A percentile compares a stretch with the other conserved stretches of the same genome.
These are phyloP conservation scores for Nemotelus nigrinus DNA, from an alignment of 2,888 invertebrate genomes.

Conservation along the genomic window DNA sequence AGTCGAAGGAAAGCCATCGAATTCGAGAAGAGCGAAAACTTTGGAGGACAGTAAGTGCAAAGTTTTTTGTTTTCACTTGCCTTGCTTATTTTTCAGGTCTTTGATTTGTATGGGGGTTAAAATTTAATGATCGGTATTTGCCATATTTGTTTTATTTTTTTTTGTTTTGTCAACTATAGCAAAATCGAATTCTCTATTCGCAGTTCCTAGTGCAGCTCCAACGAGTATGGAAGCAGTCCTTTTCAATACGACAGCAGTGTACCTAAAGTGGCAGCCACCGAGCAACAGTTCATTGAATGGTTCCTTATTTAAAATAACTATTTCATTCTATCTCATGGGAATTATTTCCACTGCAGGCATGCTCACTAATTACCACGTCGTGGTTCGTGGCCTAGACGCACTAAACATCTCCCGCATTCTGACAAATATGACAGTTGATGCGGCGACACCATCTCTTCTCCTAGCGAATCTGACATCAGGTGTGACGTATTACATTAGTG, in stretches of 20 bases:
- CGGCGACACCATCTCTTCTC: constrained; percentile 76
- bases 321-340: not conserved
- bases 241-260: constrained; percentile 81
- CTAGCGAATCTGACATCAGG: constrained; percentile 84
- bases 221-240: constrained; percentile 83
- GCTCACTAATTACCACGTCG: constrained; percentile 83
- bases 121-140: too few relatives aligned
- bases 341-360: constrained; percentile 61
- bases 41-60: constrained; percentile 83
- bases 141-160: too few relatives aligned
- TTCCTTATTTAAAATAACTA: constrained; percentile 44
- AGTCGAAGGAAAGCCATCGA: constrained; percentile 89
- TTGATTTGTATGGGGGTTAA: too few relatives aligned
- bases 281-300: constrained; percentile 81
- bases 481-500: constrained; percentile 83
- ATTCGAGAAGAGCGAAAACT: constrained; percentile 82
- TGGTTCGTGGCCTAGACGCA: constrained; percentile 71
- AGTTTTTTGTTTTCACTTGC: not conserved
- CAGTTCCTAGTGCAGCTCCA: constrained; percentile 87
- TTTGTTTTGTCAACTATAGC: too few relatives aligned
- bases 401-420: constrained; percentile 69
- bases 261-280: constrained; percentile 87
- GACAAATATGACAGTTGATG: constrained; percentile 78
- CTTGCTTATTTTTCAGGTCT: too few relatives aligned
- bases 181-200: not conserved